Conservation (phyloP, 1,140 invertebrate species). For the Brachionus paranguensis region DNA sequence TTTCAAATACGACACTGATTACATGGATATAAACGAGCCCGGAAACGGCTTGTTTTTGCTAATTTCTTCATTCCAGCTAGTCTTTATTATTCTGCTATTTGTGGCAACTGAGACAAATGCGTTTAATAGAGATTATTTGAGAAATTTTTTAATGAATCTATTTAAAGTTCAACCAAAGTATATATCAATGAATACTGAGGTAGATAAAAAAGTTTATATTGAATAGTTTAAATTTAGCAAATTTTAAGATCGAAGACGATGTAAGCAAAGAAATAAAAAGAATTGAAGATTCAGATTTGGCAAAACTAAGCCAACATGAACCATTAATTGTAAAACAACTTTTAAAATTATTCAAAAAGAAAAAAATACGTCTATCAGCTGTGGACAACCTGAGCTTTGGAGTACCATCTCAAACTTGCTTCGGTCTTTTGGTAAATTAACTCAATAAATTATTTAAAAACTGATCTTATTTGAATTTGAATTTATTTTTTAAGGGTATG, state of each 20-base stretch:
- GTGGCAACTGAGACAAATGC: constrained; percentile 14
- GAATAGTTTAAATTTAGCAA: not conserved
- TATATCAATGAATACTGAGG: constrained; percentile 20
- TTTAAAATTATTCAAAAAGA: constrained; percentile 21
- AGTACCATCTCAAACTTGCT: not conserved
- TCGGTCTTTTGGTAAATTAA: constrained; percentile 35
- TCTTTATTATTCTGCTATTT: not conserved
- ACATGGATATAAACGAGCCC: constrained; percentile 22
- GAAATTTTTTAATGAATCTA: not conserved
- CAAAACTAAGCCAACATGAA: not conserved
- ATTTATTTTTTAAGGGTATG: constrained; percentile 22
- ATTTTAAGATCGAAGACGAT: constrained; percentile 25
- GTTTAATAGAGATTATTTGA: not conserved
- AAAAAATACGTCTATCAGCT: not conserved
- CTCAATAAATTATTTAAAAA: not conserved
- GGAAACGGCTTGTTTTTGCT: constrained; percentile 25
- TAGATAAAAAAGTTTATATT: not conserved
- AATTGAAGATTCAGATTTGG: constrained; percentile 9
- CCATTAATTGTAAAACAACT: not conserved
- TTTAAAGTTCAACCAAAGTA: not conserved
- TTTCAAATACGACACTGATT: constrained; percentile 7
- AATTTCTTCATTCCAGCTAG: constrained; percentile 20
- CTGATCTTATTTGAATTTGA: not conserved
- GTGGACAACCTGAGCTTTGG: constrained; percentile 26
- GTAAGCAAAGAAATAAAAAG: constrained; percentile 11